phyloP scores from a whole-genome alignment of 1,140 invertebrate species.

The Odontomachus brunneus region DNA sequence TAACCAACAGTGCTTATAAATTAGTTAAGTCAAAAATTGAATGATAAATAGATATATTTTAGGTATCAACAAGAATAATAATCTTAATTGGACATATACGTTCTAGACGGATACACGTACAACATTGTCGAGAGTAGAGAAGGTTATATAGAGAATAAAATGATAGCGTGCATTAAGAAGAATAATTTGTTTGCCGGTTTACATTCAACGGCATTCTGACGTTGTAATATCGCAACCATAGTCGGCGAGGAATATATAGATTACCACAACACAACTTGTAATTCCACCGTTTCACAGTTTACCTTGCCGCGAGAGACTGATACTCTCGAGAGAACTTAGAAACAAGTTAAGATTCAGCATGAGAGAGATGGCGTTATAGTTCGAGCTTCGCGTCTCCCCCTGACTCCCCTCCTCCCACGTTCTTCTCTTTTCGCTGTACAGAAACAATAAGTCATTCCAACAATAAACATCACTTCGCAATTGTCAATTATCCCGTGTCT shows the following conservation, averaged over 20 bases:
- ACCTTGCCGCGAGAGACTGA: slow-evolving; percentile 14
- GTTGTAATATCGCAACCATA: neutral
- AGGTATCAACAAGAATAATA: neutral
- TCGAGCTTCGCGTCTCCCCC: neutral
- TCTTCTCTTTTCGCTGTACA: neutral
- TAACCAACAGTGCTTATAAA: too few relatives aligned
- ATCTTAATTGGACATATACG: too few relatives aligned
- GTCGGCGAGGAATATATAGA: slow-evolving; percentile 2
- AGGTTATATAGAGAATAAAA: neutral
- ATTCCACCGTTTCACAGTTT: slow-evolving; percentile 7
- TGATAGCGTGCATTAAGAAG: neutral
- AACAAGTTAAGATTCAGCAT: slow-evolving; percentile 37
- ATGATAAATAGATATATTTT: neutral
- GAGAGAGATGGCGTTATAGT: slow-evolving; percentile 4
- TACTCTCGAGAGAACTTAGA: slow-evolving; percentile 21
- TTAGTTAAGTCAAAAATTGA: neutral
- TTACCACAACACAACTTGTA: slow-evolving; percentile 18
- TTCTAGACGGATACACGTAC: neutral
- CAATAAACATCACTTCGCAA: neutral
- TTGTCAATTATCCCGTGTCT: neutral
- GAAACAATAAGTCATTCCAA: neutral
- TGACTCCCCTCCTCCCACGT: neutral
- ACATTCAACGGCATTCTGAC: neutral
- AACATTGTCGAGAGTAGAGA: neutral
- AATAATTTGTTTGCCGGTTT: neutral